phyloP scores from a whole-genome alignment of 2,797 vertebrate genomes.

The Lophius americanus region DNA sequence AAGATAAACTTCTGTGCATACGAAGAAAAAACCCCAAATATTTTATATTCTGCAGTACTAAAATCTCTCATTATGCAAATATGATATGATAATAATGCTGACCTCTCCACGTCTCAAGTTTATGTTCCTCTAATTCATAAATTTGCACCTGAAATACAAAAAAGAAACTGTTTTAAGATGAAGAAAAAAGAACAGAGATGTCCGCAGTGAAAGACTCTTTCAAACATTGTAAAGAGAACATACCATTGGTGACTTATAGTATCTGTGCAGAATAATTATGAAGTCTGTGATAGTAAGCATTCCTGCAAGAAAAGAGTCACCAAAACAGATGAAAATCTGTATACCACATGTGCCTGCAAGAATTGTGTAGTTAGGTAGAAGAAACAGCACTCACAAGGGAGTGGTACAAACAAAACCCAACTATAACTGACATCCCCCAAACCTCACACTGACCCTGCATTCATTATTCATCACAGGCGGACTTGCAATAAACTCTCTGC shows the following conservation, averaged over 20 bases:
- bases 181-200: neutral
- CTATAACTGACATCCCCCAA: slow-evolving; percentile 17
- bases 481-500: slow-evolving; percentile 24
- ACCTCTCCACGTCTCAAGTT: slow-evolving; percentile 99
- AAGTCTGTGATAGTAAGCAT: slow-evolving; percentile 99
- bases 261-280: slow-evolving; percentile 99
- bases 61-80: neutral
- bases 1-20: slow-evolving; percentile 92
- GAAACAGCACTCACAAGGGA: slow-evolving; percentile 34
- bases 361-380: slow-evolving; percentile 19
- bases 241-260: slow-evolving; percentile 99
- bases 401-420: slow-evolving; percentile 48
- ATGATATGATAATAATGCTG: slow-evolving; percentile 41
- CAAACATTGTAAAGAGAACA: slow-evolving; percentile 52
- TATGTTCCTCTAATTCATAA: slow-evolving; percentile 98
- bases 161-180: no score
- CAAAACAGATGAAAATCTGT: slow-evolving; percentile 17
- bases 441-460: slow-evolving; percentile 50
- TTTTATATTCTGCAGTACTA: neutral
- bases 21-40: neutral
- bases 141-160: slow-evolving; percentile 90
- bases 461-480: slow-evolving; percentile 66
- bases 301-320: slow-evolving; percentile 78
- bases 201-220: neutral
- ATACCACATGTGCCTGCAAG: slow-evolving; percentile 21